Conservation (phyloP, 1,140 invertebrate genomes). For the Eurosta solidaginis region DNA sequence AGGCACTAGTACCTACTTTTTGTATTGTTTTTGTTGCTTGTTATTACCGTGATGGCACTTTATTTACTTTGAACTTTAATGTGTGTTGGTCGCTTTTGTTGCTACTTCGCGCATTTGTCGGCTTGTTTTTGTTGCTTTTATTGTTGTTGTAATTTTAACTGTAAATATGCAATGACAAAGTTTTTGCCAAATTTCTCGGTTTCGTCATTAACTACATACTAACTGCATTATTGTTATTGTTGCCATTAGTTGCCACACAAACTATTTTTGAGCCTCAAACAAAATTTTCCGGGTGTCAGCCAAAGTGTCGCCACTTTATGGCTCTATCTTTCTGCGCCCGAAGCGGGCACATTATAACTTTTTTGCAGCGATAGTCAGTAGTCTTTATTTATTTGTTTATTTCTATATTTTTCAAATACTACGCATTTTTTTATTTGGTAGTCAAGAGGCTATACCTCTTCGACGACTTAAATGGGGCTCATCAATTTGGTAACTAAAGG, state of each 20-base stretch:
- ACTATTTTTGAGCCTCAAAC: not conserved
- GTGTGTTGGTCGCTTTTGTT: not conserved
- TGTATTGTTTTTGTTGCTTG: not conserved
- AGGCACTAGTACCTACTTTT: no score
- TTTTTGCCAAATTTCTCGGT: no score
- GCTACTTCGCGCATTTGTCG: not conserved
- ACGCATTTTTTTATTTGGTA: no score
- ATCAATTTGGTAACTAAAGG: no score
- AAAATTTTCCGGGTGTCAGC: constrained; percentile 6
- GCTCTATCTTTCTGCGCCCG: not conserved
- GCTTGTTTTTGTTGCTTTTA: not conserved
- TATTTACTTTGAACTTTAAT: constrained; percentile 19
- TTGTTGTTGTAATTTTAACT: not conserved
- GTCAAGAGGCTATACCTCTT: no score
- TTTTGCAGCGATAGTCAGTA: not conserved
- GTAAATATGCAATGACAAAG: not conserved
- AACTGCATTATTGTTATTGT: not conserved
- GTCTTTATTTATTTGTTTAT: not conserved
- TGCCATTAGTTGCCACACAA: not conserved
- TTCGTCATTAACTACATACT: not conserved
- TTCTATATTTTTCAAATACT: no score
- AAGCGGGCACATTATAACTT: not conserved
- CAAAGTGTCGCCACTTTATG: not conserved
- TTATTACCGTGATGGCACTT: not conserved
- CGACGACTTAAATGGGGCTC: no score